Evolutionary conservation across 2,797 vertebrate genomes (phyloP).

Genomic region (Chrosomus eos): DNA sequence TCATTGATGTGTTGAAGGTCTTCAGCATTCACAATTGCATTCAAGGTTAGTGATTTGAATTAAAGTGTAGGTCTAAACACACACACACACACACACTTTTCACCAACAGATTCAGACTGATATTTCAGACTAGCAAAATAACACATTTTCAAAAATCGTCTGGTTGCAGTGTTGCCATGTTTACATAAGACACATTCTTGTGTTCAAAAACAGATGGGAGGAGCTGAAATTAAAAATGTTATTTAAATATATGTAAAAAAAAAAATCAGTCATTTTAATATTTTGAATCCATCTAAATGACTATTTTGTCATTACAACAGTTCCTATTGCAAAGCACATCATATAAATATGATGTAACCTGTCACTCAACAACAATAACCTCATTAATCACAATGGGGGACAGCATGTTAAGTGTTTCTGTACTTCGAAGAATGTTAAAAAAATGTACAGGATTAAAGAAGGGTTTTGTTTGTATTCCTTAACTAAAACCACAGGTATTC

Average conservation of each 20-base stretch:
- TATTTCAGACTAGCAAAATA: no score
- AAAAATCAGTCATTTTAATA: neutral
- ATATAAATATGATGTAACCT: neutral
- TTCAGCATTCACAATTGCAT: neutral
- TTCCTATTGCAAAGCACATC: neutral
- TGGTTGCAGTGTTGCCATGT: neutral
- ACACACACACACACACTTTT: neutral
- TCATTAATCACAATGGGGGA: neutral
- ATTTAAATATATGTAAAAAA: neutral
- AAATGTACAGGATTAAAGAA: neutral
- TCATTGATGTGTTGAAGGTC: neutral
- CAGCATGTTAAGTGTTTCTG: neutral
- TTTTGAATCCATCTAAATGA: neutral
- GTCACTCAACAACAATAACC: neutral
- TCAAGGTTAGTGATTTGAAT: slow-evolving; percentile 16
- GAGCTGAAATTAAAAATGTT: no score
- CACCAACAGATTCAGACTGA: neutral
- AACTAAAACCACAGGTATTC: slow-evolving; percentile 46
- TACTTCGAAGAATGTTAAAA: no score
- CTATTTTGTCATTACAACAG: neutral
- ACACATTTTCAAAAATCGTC: neutral
- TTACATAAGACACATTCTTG: neutral
- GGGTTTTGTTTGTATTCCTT: neutral
- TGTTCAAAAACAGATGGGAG: neutral
- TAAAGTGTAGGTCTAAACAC: neutral